A percentile compares a stretch with the other conserved stretches of the same genome.
Conservation (phyloP, 2,113 vertebrate species). For the Panurus biarmicus region DNA sequence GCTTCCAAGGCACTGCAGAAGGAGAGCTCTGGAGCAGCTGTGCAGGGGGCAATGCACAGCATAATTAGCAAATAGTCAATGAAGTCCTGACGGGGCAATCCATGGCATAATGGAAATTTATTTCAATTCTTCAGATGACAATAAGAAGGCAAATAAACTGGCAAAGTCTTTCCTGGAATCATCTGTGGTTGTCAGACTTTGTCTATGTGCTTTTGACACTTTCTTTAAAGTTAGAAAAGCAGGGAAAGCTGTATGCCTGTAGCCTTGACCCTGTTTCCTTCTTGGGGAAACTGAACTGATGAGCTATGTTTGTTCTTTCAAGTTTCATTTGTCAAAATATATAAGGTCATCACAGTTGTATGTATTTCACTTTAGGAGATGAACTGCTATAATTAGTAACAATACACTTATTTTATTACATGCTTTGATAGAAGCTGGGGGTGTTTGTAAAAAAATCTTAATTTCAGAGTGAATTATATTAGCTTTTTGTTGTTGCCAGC, state of each 20-base stretch:
- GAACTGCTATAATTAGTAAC: slow-evolving; percentile 37
- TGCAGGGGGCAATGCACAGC: background rate
- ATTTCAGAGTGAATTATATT: slow-evolving; percentile 55
- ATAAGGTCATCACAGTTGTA: background rate
- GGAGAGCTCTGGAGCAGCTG: background rate
- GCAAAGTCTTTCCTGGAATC: slow-evolving; percentile 37
- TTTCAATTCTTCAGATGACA: slow-evolving; percentile 56
- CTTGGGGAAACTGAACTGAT: slow-evolving; percentile 15
- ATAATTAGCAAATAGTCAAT: slow-evolving; percentile 30
- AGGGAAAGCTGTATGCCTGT: background rate
- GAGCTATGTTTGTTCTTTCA: slow-evolving; percentile 43
- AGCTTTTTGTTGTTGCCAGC: slow-evolving; percentile 30
- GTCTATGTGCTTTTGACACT: slow-evolving; percentile 47
- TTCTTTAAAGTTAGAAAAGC: slow-evolving; percentile 24
- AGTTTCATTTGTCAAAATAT: slow-evolving; percentile 50
- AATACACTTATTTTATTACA: slow-evolving; percentile 52
- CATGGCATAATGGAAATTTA: slow-evolving; percentile 46
- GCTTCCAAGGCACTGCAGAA: background rate
- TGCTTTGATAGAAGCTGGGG: slow-evolving; percentile 26
- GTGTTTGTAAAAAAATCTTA: slow-evolving; percentile 22
- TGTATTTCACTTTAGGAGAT: slow-evolving; percentile 43
- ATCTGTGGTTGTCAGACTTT: slow-evolving; percentile 53
- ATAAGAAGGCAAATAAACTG: slow-evolving; percentile 19
- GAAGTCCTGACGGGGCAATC: background rate
- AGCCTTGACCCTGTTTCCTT: slow-evolving; percentile 35